phyloP scores from a whole-genome alignment of 1,140 invertebrate species.

The Condylostylus longicornis region DNA sequence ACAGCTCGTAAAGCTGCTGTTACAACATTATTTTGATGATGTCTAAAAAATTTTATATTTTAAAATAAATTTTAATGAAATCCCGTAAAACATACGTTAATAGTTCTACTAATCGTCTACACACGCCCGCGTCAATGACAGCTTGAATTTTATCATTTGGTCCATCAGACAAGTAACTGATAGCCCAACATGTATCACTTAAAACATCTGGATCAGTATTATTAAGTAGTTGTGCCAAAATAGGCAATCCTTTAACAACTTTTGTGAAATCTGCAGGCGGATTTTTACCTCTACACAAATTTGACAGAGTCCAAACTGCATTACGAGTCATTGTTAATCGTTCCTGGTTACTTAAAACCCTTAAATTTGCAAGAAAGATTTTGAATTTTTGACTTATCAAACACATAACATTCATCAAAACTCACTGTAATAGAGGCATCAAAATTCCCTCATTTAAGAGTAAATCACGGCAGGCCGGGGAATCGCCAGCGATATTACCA shows the following conservation, averaged over 20 bases:
- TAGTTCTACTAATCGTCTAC: conserved; percentile 82
- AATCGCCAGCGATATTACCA: conserved; percentile 88
- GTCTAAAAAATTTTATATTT: conserved; percentile 38
- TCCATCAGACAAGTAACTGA: conserved; percentile 88
- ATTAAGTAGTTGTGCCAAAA: conserved; percentile 74
- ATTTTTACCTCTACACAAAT: conserved; percentile 91
- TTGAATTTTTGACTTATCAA: background rate
- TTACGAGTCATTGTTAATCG: conserved; percentile 87
- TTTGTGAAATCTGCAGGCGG: conserved; percentile 87
- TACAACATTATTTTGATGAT: conserved; percentile 80
- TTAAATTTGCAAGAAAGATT: conserved; percentile 30
- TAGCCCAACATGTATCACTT: conserved; percentile 90
- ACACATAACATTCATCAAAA: conserved; percentile 13
- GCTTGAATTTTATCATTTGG: conserved; percentile 97
- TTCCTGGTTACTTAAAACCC: conserved; percentile 65
- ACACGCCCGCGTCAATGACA: conserved; percentile 93
- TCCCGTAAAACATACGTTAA: conserved; percentile 52
- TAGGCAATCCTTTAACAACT: conserved; percentile 67
- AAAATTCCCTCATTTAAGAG: conserved; percentile 76
- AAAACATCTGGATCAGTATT: conserved; percentile 83
- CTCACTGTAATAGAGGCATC: conserved; percentile 75
- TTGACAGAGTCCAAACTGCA: conserved; percentile 95
- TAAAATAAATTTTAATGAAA: background rate
- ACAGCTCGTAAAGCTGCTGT: conserved; percentile 88
- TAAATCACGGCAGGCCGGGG: conserved; percentile 79